Percentiles rank a stretch among this genome's conserved stretches.
These are phyloP conservation scores for Drosophila helvetica DNA, from an alignment of 2,888 invertebrate species.

Conservation along the genomic window DNA sequence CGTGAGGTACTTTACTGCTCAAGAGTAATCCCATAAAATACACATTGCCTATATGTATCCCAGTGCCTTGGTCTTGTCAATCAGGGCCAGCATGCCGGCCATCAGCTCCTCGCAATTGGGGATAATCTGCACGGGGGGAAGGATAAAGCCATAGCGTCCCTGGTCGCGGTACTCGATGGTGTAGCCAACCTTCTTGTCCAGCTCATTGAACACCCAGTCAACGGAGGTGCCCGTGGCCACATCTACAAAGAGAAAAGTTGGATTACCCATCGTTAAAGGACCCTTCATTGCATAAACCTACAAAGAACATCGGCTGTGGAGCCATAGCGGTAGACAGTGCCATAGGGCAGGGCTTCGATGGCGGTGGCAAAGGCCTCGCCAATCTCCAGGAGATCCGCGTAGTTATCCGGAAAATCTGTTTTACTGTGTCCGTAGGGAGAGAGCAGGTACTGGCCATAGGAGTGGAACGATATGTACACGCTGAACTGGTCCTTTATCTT, in stretches of 20 bases:
- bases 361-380: conserved; percentile 85
- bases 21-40: conserved; percentile 17
- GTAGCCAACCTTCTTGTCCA: conserved; percentile 85
- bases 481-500: conserved; percentile 83
- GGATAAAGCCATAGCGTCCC: conserved; percentile 88
- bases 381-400: conserved; percentile 83
- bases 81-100: conserved; percentile 85
- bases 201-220: conserved; percentile 86
- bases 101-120: conserved; percentile 86
- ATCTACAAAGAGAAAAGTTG: conserved; percentile 72
- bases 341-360: conserved; percentile 83
- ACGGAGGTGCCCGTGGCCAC: conserved; percentile 83
- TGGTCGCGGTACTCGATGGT: conserved; percentile 88
- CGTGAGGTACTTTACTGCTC: conserved; percentile 85
- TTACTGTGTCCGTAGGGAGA: conserved; percentile 86
- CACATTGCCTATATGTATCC: conserved; percentile 82
- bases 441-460: conserved; percentile 87
- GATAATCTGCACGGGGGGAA: conserved; percentile 87
- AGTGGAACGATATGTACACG: conserved; percentile 87
- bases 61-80: conserved; percentile 84
- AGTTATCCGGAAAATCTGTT: conserved; percentile 84
- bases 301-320: conserved; percentile 86
- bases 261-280: not conserved
- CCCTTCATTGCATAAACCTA: conserved; percentile 68
- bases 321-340: conserved; percentile 85